These are phyloP conservation scores for Eupleurogrammus muticus DNA, from an alignment of 2,797 vertebrate genomes.

Conservation along the genomic window DNA sequence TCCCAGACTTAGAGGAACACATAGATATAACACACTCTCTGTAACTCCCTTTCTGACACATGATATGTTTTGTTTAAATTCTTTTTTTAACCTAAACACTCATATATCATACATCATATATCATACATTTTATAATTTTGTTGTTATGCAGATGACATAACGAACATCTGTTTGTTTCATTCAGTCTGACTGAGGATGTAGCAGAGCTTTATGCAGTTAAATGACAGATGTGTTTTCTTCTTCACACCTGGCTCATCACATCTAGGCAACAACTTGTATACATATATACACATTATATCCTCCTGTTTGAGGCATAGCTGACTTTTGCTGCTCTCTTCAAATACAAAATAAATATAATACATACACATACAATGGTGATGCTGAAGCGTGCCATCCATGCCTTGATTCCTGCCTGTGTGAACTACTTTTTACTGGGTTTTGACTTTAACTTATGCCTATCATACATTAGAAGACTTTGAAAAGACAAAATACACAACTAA, in stretches of 20 bases:
- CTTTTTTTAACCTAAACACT: no score
- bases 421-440: no score
- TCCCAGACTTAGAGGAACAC: no score
- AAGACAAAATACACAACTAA: no score
- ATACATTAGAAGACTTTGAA: no score
- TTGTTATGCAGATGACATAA: not conserved
- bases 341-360: not conserved
- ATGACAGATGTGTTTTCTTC: no score
- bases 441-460: not conserved
- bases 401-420: not conserved
- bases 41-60: not conserved
- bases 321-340: not conserved
- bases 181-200: not conserved
- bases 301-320: not conserved
- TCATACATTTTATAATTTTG: not conserved
- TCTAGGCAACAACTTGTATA: no score
- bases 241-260: no score
- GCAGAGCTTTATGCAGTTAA: not conserved
- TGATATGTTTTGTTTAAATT: no score
- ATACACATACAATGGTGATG: not conserved
- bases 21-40: not conserved
- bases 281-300: not conserved
- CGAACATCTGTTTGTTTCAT: not conserved
- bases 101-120: not conserved
- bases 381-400: not conserved